Base-by-base conservation (phyloP, 2,797 vertebrate species). In the Picus viridis region DNA sequence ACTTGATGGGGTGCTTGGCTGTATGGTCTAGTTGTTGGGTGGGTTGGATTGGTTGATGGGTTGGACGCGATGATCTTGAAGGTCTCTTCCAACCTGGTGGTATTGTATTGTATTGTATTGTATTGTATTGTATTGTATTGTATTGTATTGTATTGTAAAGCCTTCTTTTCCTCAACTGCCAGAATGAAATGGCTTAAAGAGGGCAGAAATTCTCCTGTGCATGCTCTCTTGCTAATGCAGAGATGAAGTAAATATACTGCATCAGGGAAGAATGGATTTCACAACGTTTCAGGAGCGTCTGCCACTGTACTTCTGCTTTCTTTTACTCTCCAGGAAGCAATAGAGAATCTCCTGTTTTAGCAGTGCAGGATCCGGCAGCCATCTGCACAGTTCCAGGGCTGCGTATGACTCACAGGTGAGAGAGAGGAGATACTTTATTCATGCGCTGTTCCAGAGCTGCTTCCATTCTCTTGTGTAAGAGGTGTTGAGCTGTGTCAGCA, bases 281-380 rank as follows among this genome's bases (percentile, higher is more conserved):
- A 53, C 47, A 83, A 59, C 24, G 61, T 51, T 83, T 68, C 73
- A 75, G 79, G 76, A 75, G 7, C 45, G 70, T 73, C 77, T 93
- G 91, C 64, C 47, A 18, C 79, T 67, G 47, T 5, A 8, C 32
- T 11, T 70, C 5, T 4, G 56, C 56, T 92, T 51, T 86, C 70
- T 68, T 94, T 87, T 70, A 65, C 43, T 90, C 91, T 77, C 63
- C 56, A 85, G 65, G 76, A 93, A 80, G 84, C 56, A 74, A 53
- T 54, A 73, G 34, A 85, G 82, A 78, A 74, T 43, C 59, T 81
- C 79, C 56, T 7, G 2, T 53, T 93, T 83, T 16, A 65, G 47
- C 87, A 85, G 82, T 0, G 8, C 83, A 69, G 65, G 62, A 83
- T 49, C 84, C 62, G 88, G 78, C 92, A 87, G 89, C 62, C 82